A percentile compares a stretch with the other conserved stretches of the same genome.
phyloP scores from a whole-genome alignment of 2,113 vertebrate species.

The Lucifuga dentata region DNA sequence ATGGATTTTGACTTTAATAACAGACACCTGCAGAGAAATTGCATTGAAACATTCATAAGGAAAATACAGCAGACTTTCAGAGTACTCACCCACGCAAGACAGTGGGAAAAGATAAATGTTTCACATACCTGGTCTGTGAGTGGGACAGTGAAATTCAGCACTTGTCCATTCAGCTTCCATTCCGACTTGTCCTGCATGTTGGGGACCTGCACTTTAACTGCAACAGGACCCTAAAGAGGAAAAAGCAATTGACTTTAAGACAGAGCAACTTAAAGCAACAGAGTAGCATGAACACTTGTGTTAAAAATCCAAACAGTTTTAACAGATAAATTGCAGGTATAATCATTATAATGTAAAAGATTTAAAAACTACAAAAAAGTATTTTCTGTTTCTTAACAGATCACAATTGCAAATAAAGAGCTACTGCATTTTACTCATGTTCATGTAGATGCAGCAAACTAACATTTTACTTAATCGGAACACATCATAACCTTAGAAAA shows the following conservation, averaged over 20 bases:
- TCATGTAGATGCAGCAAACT: too few relatives aligned
- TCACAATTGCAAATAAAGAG: too few relatives aligned
- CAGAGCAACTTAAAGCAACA: background rate
- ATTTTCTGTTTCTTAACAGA: too few relatives aligned
- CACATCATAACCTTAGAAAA: background rate
- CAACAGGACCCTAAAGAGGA: conserved; percentile 89
- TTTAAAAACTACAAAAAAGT: too few relatives aligned
- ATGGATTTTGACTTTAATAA: conserved; percentile 99
- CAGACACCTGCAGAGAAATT: conserved; percentile 88
- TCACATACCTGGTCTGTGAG: conserved; percentile 93
- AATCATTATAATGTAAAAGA: too few relatives aligned
- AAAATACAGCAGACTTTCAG: background rate
- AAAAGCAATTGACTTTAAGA: background rate
- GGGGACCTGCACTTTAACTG: conserved; percentile 98
- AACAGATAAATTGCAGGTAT: too few relatives aligned
- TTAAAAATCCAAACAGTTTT: too few relatives aligned
- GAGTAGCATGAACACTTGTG: too few relatives aligned
- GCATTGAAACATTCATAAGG: background rate
- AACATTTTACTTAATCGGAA: too few relatives aligned
- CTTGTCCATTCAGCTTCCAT: conserved; percentile 97
- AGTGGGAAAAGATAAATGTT: background rate
- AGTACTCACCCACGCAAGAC: background rate
- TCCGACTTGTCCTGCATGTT: conserved; percentile 99
- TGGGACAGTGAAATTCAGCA: conserved; percentile 94
- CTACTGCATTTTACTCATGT: too few relatives aligned